Base-by-base conservation (phyloP, 2,888 invertebrate genomes). In the Argyresthia albistria region DNA sequence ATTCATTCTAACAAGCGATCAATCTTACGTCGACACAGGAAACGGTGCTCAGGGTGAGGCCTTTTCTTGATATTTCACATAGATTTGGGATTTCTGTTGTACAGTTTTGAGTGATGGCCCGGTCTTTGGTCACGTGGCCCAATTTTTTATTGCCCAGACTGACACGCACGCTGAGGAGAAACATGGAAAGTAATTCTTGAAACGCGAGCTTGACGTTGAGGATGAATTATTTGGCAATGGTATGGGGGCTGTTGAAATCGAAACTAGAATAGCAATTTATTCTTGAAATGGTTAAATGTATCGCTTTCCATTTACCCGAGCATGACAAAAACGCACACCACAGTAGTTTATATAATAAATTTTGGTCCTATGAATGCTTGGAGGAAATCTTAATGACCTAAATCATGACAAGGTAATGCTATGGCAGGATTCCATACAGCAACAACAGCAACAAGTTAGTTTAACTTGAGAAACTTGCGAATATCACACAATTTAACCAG, bases 1-100 rank as follows among this genome's bases (percentile, higher is more conserved):
- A 83, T 81, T 82, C 83, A 83, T 76, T 76, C 71, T 72, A 72
- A 64, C 64, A 63, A 60, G 65, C 80, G 69, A 86, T 86, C 84
- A 80, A 86, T 84, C 83, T 76, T 77, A 57, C 60, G 70, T 71
- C 71, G 67, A 69, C 72, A 71, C 68, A 80, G 80, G 83, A 82
- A 84, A 77, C 71, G 76, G 80, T 81, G 82, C 80, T 52, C 52
- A 64, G 73, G 74, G 77, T 69, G 37, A 15, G 71, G 70, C 70
- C 73, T 66, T 43, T 52, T 52, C 39, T 46, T 45, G 52, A 52
- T 52, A 46, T 52, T 52, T 52, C 52, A 46, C 15, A 37, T 46
- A 52, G 52, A 52, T 52, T 51, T 52, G 16, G 52, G 37, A 51
- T 45, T 51, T 35, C 43, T 51, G 52, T 46, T 46, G 52, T 46